phyloP scores from a whole-genome alignment of 2,888 invertebrate species.

The Nasonia oneida region DNA sequence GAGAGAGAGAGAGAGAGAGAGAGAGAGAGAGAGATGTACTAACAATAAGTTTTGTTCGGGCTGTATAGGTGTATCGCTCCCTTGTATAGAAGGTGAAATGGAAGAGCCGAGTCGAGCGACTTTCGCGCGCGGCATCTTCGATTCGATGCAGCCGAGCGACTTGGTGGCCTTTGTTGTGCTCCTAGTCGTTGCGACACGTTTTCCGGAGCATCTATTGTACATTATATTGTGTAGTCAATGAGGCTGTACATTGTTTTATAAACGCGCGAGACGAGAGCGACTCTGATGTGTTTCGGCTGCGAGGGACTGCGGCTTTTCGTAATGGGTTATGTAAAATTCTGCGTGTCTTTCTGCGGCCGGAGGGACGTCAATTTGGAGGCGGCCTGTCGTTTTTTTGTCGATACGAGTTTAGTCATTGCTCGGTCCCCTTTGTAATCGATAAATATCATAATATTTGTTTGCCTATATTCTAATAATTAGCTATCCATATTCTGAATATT shows the following conservation, averaged over 20 bases:
- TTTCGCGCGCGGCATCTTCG: slow-evolving; percentile 14
- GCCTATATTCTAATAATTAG: too few relatives aligned
- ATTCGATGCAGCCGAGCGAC: not conserved
- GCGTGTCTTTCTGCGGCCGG: not conserved
- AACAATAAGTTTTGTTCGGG: too few relatives aligned
- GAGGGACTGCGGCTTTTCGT: not conserved
- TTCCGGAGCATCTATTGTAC: slow-evolving; percentile 28
- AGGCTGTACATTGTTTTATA: slow-evolving; percentile 46
- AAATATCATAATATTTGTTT: too few relatives aligned
- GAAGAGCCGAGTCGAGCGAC: not conserved
- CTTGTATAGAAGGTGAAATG: not conserved
- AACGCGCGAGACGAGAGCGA: not conserved
- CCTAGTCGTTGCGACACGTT: slow-evolving; percentile 29
- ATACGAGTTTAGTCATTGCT: not conserved
- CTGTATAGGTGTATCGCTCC: too few relatives aligned
- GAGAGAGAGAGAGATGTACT: too few relatives aligned
- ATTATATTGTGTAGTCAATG: not conserved
- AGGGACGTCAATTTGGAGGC: not conserved
- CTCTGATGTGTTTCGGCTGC: not conserved
- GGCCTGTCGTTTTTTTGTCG: not conserved
- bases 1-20: too few relatives aligned
- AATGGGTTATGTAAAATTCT: slow-evolving; percentile 49
- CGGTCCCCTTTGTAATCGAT: too few relatives aligned
- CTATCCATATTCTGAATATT: too few relatives aligned
- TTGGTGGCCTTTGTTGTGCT: slow-evolving; percentile 5